Percentiles rank a stretch among this genome's conserved stretches.
phyloP scores from a whole-genome alignment of 1,140 invertebrate species.

The Anastrepha ludens region DNA sequence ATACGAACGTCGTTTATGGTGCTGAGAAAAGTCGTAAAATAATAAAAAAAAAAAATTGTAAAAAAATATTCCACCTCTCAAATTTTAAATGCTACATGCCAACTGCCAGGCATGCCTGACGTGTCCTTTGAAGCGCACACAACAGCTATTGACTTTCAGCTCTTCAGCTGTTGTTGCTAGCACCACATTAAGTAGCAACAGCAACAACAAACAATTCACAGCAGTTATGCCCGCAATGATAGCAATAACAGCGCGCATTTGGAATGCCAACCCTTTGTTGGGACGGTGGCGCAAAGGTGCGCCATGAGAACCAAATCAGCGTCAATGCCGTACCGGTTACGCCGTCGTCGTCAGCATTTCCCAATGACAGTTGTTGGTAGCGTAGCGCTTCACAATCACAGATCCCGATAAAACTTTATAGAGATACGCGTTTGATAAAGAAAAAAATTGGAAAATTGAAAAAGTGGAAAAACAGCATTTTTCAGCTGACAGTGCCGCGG shows the following conservation, averaged over 20 bases:
- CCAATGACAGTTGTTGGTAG: constrained; percentile 25
- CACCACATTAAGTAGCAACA: constrained; percentile 6
- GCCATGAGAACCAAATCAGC: constrained; percentile 49
- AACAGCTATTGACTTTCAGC: constrained; percentile 54
- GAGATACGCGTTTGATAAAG: constrained; percentile 23
- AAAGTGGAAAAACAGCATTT: constrained; percentile 46
- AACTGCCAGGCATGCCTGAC: constrained; percentile 18
- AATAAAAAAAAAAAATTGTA: background rate
- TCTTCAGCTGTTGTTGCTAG: constrained; percentile 32
- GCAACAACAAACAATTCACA: constrained; percentile 44
- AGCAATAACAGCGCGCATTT: constrained; percentile 27
- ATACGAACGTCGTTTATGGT: constrained; percentile 40
- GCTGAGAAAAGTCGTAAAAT: constrained; percentile 13
- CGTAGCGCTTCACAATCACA: constrained; percentile 17
- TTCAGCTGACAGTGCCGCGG: background rate
- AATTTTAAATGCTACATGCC: constrained; percentile 33
- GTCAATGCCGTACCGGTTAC: background rate
- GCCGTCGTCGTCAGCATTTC: background rate
- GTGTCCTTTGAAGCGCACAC: constrained; percentile 52
- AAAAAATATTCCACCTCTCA: constrained; percentile 2
- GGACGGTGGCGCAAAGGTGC: constrained; percentile 26
- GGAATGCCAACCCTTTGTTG: constrained; percentile 45
- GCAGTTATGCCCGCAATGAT: constrained; percentile 24
- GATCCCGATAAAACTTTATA: background rate
- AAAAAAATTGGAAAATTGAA: constrained; percentile 51